phyloP scores from a whole-genome alignment of 2,797 vertebrate species.

The Clarias laeviceps region DNA sequence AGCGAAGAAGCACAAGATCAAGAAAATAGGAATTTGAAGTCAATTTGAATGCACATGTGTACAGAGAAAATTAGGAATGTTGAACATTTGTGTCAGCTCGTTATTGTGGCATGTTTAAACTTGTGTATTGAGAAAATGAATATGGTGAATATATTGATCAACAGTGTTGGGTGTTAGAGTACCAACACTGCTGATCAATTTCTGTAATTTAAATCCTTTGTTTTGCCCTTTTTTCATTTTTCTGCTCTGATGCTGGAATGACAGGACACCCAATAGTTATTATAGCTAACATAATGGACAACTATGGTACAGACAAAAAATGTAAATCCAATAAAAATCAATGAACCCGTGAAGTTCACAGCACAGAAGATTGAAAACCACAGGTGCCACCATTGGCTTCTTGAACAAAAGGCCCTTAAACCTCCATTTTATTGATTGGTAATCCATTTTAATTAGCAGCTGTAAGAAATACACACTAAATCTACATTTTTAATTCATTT shows the following conservation, averaged over 20 bases:
- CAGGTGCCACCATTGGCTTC: too few relatives aligned
- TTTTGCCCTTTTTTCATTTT: not conserved
- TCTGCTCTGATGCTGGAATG: not conserved
- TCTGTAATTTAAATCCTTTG: not conserved
- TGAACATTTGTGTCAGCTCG: not conserved
- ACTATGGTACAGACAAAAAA: not conserved
- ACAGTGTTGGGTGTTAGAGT: too few relatives aligned
- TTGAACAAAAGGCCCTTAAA: not conserved
- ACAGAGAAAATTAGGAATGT: not conserved
- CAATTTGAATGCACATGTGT: not conserved
- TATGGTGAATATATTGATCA: not conserved
- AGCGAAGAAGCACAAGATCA: not conserved
- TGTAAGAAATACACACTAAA: not conserved
- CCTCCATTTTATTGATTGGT: not conserved
- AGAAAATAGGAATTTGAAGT: not conserved
- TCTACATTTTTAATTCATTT: not conserved
- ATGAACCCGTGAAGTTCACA: too few relatives aligned
- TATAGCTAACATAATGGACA: not conserved
- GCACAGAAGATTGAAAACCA: not conserved
- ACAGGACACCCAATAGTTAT: not conserved
- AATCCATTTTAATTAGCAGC: not conserved
- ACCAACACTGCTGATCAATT: not conserved
- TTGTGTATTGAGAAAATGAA: not conserved
- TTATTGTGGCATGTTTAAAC: not conserved
- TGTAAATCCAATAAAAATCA: not conserved